Base-by-base conservation (phyloP, 2,797 vertebrate genomes). In the Phrynocephalus forsythii region DNA sequence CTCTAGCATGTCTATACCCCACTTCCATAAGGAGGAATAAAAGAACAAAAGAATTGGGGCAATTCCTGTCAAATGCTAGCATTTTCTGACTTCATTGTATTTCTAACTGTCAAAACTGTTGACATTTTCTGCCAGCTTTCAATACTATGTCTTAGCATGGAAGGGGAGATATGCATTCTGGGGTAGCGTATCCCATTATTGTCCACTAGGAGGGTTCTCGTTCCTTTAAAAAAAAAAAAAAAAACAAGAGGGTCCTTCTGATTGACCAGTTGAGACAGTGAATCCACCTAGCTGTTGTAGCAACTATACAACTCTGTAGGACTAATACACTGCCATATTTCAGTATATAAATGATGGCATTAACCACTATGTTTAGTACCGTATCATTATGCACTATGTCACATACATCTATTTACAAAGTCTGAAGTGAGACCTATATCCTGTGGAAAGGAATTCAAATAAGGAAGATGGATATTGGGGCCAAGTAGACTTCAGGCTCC, bases 201-300 rank as follows among this genome's bases (percentile, higher is more conserved):
- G 63, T 76, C 87, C 87, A 85, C 83, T 82, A 85, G 87, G 87
- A 83, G 83, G 69, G 26, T 85, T 82, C 87, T 88, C 44, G 20
- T 67, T 68, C 79, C 78, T 84, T 75, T n/a, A n/a, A n/a, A n/a
- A 9, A 63, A 63, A 16, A 63, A 63, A 22, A 56, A 44, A 38
- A 44, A 3, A 44, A 44, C 3, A 44, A 44, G 38, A 44, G 63
- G 8, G 44, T 76, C 60, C 38, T 52, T 66, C 67, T 56, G 8
- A 81, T 50, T 81, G 87, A 81, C 87, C 87, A 88, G 15, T 5
- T 75, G 82, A 76, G 28, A 79, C 73, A 80, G 60, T 75, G 71
- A 44, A 81, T 1, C 33, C 24, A 80, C 73, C 6, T 11, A 84
- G 28, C 77, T 73, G 28, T 67, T 76, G 44, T 9, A 83, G 79